Evolutionary conservation across 2,888 invertebrate species (phyloP), one percentile per base, ranked within the genome.

Genomic region (Ceratothoa steindachneri): DNA sequence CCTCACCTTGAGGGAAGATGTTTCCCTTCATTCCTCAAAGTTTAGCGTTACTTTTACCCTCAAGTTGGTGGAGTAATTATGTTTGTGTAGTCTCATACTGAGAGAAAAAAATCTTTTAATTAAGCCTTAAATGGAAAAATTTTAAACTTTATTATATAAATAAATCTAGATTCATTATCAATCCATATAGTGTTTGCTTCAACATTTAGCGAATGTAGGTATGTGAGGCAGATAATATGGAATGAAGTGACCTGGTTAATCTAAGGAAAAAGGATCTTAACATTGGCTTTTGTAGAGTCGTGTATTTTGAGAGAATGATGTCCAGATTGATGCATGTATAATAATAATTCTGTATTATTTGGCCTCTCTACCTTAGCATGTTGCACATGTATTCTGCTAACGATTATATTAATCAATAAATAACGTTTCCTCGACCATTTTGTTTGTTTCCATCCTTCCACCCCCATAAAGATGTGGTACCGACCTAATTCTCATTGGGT

Each of bases 361-460:
- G 60, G 12, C 24, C 24, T 60, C 27, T 24, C 60, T 60, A n/a
- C 12, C 27, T 24, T 24, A 60, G 60, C 60, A 60, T 60, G 60
- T 60, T 60, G 60, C 60, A 60, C 60, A 60, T 60, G 60, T 60
- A 60, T 60, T 60, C 60, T 60, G 60, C 60, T 60, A 60, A 60
- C 60, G 60, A 60, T 60, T 60, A 60, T 60, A 60, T 60, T 60
- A 60, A 60, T 60, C 60, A 60, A 22, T 60, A 24, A 41, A 60
- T 60, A 60, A 60, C 60, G 27, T 60, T 60, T 60, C n/a, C 19
- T 15, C 19, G 19, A n/a, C 15, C n/a, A 15, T 19, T 1, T 51
- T 3, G 2, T 51, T 51, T 19, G 52, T 51, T 51, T 51, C 3
- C 3, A 51, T 51, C 19, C 19, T 51, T 3, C 15, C 52, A n/a